Conservation (phyloP, 2,888 invertebrate species). For the Agriopis aurantiaria region DNA sequence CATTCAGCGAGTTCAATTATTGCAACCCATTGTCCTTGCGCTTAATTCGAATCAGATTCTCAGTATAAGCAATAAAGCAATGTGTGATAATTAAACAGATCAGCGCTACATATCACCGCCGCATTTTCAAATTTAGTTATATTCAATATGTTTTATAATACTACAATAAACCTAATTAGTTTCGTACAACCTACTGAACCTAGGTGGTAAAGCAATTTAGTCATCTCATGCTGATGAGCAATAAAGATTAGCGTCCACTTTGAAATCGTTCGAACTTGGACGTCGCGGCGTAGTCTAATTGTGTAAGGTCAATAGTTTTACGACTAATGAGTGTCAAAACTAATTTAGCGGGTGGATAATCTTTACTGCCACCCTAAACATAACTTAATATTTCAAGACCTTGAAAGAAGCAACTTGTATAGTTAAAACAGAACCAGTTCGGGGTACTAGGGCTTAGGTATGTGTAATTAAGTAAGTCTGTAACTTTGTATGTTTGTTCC, state of each 20-base stretch:
- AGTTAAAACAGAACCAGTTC: background rate
- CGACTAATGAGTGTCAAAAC: conserved; percentile 18
- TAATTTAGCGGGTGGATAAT: conserved; percentile 18
- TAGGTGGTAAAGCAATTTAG: conserved; percentile 46
- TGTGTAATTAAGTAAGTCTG: too few species aligned
- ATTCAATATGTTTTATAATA: conserved; percentile 30
- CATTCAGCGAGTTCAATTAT: conserved; percentile 74
- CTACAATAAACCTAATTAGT: conserved; percentile 34
- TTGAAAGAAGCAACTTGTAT: background rate
- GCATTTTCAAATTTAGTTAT: conserved; percentile 24
- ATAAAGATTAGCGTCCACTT: conserved; percentile 51
- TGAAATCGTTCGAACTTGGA: conserved; percentile 24
- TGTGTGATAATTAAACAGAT: conserved; percentile 51
- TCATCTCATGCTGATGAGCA: conserved; percentile 50
- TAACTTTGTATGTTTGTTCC: too few species aligned
- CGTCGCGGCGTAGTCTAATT: conserved; percentile 25
- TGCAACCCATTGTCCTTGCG: conserved; percentile 77
- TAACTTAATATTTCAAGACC: background rate
- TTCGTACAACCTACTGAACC: conserved; percentile 27
- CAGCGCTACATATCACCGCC: conserved; percentile 33
- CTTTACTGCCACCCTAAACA: conserved; percentile 11
- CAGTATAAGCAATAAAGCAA: conserved; percentile 69
- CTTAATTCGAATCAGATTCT: conserved; percentile 76
- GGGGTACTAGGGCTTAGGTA: background rate
- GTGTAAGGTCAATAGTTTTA: conserved; percentile 31